Percentiles rank a stretch among this genome's conserved stretches.
Evolutionary conservation across 2,113 vertebrate genomes (phyloP).

Genomic region (Cariama cristata): DNA sequence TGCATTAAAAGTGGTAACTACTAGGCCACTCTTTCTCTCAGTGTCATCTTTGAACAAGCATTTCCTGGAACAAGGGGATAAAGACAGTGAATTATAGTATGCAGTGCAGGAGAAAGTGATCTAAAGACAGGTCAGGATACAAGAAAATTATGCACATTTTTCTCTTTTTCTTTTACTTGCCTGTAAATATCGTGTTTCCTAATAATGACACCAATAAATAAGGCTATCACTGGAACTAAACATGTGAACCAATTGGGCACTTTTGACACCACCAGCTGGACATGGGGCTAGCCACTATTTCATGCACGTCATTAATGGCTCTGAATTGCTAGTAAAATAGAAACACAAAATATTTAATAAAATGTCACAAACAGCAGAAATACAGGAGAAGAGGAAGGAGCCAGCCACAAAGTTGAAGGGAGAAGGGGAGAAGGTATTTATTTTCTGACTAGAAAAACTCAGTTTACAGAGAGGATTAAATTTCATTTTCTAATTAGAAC

Average conservation of each 20-base stretch:
- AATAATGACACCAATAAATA: neutral
- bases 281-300: accelerated
- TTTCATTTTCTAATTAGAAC: neutral
- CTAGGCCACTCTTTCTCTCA: neutral
- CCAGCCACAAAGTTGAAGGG: neutral
- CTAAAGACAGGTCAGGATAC: neutral
- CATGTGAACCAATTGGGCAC: neutral
- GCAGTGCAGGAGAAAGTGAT: neutral
- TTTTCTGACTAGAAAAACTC: neutral
- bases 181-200: neutral
- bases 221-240: neutral
- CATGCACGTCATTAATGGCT: neutral
- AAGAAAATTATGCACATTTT: neutral
- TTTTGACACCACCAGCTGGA: neutral
- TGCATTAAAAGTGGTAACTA: neutral
- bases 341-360: neutral
- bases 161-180: neutral
- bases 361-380: neutral
- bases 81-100: neutral
- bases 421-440: neutral
- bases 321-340: neutral
- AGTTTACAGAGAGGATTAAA: neutral
- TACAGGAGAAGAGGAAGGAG: neutral
- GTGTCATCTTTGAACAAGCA: neutral
- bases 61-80: neutral